Conservation (phyloP, 2,113 vertebrate species). For the Ceyx cyanopectus region DNA sequence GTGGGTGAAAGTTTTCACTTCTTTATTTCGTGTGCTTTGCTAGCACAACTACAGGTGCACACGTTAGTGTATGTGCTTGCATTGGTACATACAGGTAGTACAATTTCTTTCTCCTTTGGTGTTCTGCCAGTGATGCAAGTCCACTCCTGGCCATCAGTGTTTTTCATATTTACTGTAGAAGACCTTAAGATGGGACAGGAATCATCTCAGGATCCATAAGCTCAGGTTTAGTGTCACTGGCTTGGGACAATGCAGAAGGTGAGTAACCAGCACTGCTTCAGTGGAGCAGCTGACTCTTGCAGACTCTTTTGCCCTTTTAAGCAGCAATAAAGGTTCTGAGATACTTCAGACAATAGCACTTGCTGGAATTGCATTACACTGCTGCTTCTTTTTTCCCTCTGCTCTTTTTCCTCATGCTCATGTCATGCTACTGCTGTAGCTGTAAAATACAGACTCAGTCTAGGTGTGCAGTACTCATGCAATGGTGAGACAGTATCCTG, state of each 20-base stretch:
- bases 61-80: neutral
- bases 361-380: neutral
- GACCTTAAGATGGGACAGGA: neutral
- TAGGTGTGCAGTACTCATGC: neutral
- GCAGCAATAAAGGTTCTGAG: neutral
- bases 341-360: neutral
- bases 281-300: neutral
- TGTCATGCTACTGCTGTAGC: fast-evolving
- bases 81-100: neutral
- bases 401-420: neutral
- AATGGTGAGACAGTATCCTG: neutral
- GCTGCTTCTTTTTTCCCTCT: neutral
- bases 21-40: neutral
- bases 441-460: neutral
- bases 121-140: neutral
- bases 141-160: neutral
- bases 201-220: neutral
- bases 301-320: neutral
- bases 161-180: neutral
- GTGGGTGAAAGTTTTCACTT: neutral
- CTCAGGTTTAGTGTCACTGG: neutral
- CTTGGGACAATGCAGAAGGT: neutral
- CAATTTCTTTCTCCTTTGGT: neutral
- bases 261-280: neutral
- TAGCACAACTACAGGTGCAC: neutral